Percentiles rank a stretch among this genome's conserved stretches.
Evolutionary conservation across 2,888 invertebrate species (phyloP).

Genomic region (Tiliacea aurago): DNA sequence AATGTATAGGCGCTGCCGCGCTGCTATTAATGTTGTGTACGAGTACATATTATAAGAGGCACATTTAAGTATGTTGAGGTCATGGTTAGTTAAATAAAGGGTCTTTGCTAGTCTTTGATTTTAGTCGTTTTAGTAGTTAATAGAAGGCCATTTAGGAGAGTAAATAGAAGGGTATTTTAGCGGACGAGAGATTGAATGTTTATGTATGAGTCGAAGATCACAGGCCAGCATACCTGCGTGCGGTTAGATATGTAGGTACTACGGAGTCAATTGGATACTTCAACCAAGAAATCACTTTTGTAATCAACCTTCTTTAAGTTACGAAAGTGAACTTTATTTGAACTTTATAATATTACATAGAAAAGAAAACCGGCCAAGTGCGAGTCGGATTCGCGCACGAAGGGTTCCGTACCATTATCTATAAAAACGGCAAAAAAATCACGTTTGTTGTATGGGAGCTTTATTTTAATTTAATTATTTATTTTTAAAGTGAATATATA

Average conservation of each 20-base stretch:
- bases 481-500: too few relatives aligned
- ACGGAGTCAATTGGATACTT: background rate
- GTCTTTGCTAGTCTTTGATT: conserved; percentile 6
- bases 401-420: too few relatives aligned
- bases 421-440: too few relatives aligned
- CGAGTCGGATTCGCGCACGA: too few relatives aligned
- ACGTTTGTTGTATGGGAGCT: too few relatives aligned
- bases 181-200: background rate
- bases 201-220: background rate
- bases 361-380: too few relatives aligned
- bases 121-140: conserved; percentile 9
- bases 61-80: conserved; percentile 11
- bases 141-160: background rate
- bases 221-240: background rate
- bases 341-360: too few relatives aligned
- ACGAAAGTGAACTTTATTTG: background rate
- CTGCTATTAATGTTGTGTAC: conserved; percentile 45
- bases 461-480: too few relatives aligned
- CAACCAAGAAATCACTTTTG: background rate
- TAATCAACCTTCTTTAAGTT: background rate
- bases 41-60: conserved; percentile 28
- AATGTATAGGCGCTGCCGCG: conserved; percentile 35
- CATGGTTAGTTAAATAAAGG: conserved; percentile 12
- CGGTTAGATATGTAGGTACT: background rate
- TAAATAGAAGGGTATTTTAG: conserved; percentile 9